Conservation (phyloP, 2,888 invertebrate genomes). For the Drosophila niveifrons region DNA sequence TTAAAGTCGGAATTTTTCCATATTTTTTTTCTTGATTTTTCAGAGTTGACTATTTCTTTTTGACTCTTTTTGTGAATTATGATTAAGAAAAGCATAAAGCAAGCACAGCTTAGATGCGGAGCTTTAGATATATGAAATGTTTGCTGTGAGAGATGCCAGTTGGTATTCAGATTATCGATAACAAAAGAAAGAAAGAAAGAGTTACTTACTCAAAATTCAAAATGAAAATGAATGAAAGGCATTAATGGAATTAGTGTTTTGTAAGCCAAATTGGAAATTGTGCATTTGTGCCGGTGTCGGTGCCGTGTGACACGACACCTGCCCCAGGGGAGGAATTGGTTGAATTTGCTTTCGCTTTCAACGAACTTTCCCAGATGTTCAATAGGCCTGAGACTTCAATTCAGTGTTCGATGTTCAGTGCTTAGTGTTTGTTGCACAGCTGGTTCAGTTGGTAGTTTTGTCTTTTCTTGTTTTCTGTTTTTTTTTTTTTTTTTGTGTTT, state of each 20-base stretch:
- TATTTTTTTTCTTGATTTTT: no score
- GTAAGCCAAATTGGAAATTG: slow-evolving; percentile 8
- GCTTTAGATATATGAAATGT: not conserved
- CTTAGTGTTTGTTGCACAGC: no score
- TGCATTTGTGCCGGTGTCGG: slow-evolving; percentile 28
- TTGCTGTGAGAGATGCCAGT: not conserved
- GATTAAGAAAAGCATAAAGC: no score
- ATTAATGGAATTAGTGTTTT: not conserved
- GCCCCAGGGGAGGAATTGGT: slow-evolving; percentile 21
- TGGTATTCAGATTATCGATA: not conserved
- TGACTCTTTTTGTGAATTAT: no score
- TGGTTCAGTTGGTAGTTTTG: no score
- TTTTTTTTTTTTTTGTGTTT: not conserved
- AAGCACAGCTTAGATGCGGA: no score
- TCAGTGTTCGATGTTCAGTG: not conserved
- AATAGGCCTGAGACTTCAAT: not conserved
- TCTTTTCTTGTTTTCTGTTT: not conserved
- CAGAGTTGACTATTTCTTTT: no score
- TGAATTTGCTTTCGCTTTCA: slow-evolving; percentile 24
- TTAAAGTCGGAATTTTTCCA: no score
- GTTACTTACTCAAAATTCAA: not conserved
- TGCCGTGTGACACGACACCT: slow-evolving; percentile 44
- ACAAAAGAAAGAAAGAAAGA: not conserved
- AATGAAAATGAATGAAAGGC: not conserved
- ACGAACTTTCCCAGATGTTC: slow-evolving; percentile 43